Percentiles rank a stretch among this genome's conserved stretches.
Evolutionary conservation across 2,113 vertebrate genomes (phyloP).

Genomic region (Eretmochelys imbricata): DNA sequence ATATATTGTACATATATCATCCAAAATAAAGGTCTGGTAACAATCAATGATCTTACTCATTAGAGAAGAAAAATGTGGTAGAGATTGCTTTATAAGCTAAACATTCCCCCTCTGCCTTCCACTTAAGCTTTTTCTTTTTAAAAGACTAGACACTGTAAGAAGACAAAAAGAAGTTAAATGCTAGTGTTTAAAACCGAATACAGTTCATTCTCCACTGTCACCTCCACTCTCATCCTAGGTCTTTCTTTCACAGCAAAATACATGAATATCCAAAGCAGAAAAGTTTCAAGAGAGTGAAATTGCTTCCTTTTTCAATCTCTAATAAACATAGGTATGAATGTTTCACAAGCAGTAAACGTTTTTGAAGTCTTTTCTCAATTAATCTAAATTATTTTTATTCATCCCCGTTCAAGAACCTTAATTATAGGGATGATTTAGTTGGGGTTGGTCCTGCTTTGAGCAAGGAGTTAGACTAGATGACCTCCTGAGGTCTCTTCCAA

Average conservation of each 20-base stretch:
- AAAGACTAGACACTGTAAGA: background rate
- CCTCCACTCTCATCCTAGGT: background rate
- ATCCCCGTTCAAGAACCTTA: background rate
- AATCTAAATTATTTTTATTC: background rate
- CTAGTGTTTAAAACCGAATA: background rate
- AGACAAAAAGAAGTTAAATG: background rate
- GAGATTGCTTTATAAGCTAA: rapidly evolving
- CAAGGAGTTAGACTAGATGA: too few species aligned
- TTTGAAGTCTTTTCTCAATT: background rate
- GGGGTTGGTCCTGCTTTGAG: too few species aligned
- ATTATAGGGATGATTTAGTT: too few species aligned
- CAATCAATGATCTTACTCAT: background rate
- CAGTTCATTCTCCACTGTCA: background rate
- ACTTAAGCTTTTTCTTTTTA: background rate
- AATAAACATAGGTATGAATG: background rate
- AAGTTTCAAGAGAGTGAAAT: background rate
- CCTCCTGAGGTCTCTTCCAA: too few species aligned
- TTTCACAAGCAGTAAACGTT: background rate
- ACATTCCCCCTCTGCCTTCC: rapidly evolving
- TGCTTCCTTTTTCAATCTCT: background rate
- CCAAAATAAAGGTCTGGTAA: background rate
- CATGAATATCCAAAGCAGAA: background rate
- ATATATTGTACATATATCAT: background rate
- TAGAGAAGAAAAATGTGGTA: background rate
- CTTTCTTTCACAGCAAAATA: background rate